phyloP scores from a whole-genome alignment of 2,113 vertebrate genomes.

The Zosterops borbonicus region DNA sequence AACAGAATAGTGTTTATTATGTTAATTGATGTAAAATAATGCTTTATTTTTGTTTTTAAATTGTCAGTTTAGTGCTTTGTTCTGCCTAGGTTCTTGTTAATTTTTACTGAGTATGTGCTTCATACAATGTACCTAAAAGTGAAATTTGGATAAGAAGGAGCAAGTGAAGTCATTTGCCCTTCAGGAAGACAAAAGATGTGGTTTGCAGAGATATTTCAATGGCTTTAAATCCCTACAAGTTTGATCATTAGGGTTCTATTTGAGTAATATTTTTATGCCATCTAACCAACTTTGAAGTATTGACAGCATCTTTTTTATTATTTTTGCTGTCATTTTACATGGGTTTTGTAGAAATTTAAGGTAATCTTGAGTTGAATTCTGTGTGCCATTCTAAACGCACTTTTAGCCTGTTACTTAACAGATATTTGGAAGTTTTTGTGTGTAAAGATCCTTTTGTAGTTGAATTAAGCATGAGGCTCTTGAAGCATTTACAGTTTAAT shows the following conservation, averaged over 20 bases:
- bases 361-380: neutral
- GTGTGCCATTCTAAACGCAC: neutral
- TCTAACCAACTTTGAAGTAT: neutral
- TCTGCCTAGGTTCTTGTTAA: neutral
- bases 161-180: neutral
- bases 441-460: neutral
- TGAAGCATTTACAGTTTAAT: neutral
- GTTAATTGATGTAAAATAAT: neutral
- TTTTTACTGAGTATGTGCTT: neutral
- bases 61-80: neutral
- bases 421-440: neutral
- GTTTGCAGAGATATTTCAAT: neutral
- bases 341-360: neutral
- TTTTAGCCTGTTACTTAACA: neutral
- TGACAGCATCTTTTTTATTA: neutral
- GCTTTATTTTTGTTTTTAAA: neutral
- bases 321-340: neutral
- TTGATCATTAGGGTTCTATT: neutral
- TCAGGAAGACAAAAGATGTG: neutral
- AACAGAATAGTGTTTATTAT: neutral
- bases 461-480: neutral
- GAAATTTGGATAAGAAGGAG: neutral
- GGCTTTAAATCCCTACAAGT: neutral
- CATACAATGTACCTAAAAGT: neutral
- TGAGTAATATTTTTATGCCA: neutral